Base-by-base conservation (phyloP, 2,888 invertebrate species). In the Plebejus argus region DNA sequence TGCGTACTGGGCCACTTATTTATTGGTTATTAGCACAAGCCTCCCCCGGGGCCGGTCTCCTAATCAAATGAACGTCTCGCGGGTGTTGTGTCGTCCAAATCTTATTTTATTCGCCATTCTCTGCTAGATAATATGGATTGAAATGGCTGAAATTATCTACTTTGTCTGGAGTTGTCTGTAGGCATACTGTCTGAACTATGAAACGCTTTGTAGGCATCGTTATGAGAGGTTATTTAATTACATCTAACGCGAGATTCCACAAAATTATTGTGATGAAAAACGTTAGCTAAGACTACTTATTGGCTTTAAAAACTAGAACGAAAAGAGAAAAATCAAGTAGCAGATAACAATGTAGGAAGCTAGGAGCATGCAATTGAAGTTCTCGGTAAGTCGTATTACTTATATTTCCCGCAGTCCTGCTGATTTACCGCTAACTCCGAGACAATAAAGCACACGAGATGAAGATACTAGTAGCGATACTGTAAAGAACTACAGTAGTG, bases 21-120 rank as follows among this genome's bases (percentile, higher is more conserved):
- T 66, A 66, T 33, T 66, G 66, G 66, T 66, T 66, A 66, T 28
- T 66, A 66, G 66, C 6, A 28, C 66, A 7, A 28, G 66, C 28
- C 28, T 66, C 66, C 28, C 66, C 66, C 28, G 18, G 28, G 66
- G 28, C 28, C 10, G 66, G 61, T 1, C 28, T 66, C 61, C 66
- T 66, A 66, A 66, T 66, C 66, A 66, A 66, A 66, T 66, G 28
- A 66, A 28, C 20, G 66, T 66, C 66, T 66, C 66, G 15, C 28
- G 66, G 66, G 66, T 33, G 28, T 66, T 66, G 66, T 66, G 66
- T 33, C 66, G 28, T 33, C 28, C 66, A 33, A 66, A 66, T 66
- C 28, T 66, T 66, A 33, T 66, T 66, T 66, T 66, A 66, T 66
- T 66, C 28, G 28, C 66, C 61, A 23, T 61, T 61, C 12, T 61